Evolutionary conservation across 2,797 vertebrate genomes (phyloP).

Genomic region (Syngnathus rostellatus): DNA sequence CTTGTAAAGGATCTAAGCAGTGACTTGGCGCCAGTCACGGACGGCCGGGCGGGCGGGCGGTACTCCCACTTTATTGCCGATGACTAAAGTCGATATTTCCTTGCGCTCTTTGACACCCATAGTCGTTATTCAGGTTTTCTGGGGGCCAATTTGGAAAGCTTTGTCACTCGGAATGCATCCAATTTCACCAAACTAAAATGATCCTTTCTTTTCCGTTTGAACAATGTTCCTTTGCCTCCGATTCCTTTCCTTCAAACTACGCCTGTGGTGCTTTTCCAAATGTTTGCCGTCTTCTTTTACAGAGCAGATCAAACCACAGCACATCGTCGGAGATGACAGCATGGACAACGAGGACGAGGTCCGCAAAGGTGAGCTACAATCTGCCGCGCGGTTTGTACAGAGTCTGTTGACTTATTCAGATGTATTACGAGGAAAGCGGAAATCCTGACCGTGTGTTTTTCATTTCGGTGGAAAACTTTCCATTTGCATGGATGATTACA

Average conservation of each 20-base stretch:
- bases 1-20: too few relatives aligned
- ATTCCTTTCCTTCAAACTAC: neutral
- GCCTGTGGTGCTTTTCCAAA: neutral
- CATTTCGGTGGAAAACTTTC: neutral
- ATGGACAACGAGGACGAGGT: conserved; percentile 86
- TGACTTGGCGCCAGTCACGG: too few relatives aligned
- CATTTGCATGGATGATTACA: neutral
- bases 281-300: conserved; percentile 35
- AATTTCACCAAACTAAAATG: too few relatives aligned
- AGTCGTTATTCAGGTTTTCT: too few relatives aligned
- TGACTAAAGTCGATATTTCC: too few relatives aligned
- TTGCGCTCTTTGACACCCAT: too few relatives aligned
- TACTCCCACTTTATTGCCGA: too few relatives aligned
- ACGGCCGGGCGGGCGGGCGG: too few relatives aligned
- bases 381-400: neutral
- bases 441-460: neutral
- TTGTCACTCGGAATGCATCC: too few relatives aligned
- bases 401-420: neutral
- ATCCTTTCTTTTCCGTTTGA: neutral
- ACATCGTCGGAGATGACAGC: conserved; percentile 86
- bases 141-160: too few relatives aligned
- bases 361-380: conserved; percentile 75
- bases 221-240: neutral
- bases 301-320: conserved; percentile 89
- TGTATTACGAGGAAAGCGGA: neutral